phyloP scores from a whole-genome alignment of 2,113 vertebrate species.

The Dissostichus mawsoni region DNA sequence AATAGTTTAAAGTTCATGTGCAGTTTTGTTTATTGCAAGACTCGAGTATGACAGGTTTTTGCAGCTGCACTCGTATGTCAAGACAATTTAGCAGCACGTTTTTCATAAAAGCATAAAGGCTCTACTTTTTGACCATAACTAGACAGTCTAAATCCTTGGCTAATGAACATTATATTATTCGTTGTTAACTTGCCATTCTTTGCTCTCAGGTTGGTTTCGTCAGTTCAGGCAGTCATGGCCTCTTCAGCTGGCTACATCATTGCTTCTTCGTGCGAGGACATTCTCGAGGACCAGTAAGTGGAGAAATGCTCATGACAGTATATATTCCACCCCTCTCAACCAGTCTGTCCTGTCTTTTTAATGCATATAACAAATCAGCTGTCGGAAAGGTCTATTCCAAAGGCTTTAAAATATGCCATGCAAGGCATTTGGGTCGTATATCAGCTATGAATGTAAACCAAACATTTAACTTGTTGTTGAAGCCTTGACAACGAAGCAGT shows the following conservation, averaged over 20 bases:
- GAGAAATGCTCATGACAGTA: background rate
- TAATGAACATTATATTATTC: background rate
- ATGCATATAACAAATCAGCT: background rate
- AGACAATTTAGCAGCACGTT: slow-evolving; percentile 5
- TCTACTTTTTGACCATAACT: background rate
- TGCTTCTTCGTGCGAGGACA: slow-evolving; percentile 89
- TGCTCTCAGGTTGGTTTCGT: slow-evolving; percentile 87
- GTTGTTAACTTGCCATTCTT: background rate
- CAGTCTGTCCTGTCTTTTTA: background rate
- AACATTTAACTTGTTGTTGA: background rate
- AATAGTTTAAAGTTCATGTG: background rate
- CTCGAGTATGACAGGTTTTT: background rate
- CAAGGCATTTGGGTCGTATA: background rate
- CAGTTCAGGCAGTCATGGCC: slow-evolving; percentile 92
- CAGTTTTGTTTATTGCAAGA: background rate
- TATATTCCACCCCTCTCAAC: background rate
- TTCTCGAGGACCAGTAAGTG: slow-evolving; percentile 92
- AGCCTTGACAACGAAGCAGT: background rate
- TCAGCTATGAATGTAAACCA: background rate
- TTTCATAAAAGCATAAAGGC: background rate
- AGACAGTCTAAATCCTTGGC: background rate
- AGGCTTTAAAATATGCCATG: background rate
- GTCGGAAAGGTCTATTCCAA: background rate
- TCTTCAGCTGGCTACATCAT: slow-evolving; percentile 92
- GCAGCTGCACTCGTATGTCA: background rate